phyloP scores from a whole-genome alignment of 2,797 vertebrate genomes.

The Myoxocephalus aenaeus region DNA sequence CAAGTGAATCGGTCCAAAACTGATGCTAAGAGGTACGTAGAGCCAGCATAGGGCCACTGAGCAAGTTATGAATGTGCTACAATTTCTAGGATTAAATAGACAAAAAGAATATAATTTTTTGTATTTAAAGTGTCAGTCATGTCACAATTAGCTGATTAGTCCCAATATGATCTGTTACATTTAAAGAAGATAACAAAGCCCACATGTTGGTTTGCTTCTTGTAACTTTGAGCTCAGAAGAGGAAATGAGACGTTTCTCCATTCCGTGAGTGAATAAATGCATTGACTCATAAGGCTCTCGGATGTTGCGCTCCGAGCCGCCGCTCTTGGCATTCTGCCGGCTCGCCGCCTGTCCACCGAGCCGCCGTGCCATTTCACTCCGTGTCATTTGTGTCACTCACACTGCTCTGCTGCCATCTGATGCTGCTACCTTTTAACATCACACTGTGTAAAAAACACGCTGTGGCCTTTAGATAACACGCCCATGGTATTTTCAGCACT shows the following conservation, averaged over 20 bases:
- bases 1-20: neutral
- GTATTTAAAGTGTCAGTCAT: neutral
- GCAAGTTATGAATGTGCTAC: too few species aligned
- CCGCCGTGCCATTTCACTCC: slow-evolving; percentile 25
- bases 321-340: slow-evolving; percentile 31
- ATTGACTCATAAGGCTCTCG: slow-evolving; percentile 5
- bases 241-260: neutral
- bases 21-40: neutral
- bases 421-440: slow-evolving; percentile 25
- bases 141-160: neutral
- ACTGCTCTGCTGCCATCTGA: slow-evolving; percentile 6
- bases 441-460: neutral
- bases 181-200: neutral
- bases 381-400: slow-evolving; percentile 30
- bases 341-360: slow-evolving; percentile 33
- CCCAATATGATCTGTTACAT: neutral
- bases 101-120: neutral
- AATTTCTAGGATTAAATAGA: neutral
- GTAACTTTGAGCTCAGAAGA: neutral
- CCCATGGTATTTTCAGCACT: slow-evolving; percentile 37
- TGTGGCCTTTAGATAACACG: slow-evolving; percentile 55
- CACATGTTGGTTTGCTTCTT: neutral
- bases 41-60: neutral
- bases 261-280: slow-evolving; percentile 12
- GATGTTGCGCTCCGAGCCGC: slow-evolving; percentile 33